phyloP scores from a whole-genome alignment of 2,888 invertebrate species.

The Lasioglossum oenotherae region DNA sequence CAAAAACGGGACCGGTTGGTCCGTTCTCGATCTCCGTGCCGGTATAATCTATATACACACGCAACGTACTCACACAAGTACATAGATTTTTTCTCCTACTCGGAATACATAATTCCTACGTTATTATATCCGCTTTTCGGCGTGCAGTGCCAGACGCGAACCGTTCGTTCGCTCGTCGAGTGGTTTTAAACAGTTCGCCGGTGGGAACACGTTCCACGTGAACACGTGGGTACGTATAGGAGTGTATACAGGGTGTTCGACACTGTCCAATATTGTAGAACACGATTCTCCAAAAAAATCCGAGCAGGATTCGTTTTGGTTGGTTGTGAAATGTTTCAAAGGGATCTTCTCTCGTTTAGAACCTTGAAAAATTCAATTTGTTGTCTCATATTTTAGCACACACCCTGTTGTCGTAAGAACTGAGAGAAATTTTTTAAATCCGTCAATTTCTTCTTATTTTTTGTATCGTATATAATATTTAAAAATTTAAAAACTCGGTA shows the following conservation, averaged over 20 bases:
- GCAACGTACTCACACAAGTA: not conserved
- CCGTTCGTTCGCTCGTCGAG: slow-evolving; percentile 63
- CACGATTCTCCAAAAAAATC: not conserved
- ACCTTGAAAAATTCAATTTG: no score
- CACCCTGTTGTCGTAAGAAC: no score
- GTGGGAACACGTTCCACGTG: slow-evolving; percentile 44
- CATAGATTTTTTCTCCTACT: slow-evolving; percentile 30
- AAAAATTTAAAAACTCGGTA: no score
- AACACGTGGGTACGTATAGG: slow-evolving; percentile 28
- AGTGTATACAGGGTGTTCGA: not conserved
- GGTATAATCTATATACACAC: not conserved
- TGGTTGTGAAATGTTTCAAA: not conserved
- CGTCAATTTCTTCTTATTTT: no score
- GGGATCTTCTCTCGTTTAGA: no score
- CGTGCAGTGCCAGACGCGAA: slow-evolving; percentile 49
- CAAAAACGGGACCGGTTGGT: slow-evolving; percentile 32
- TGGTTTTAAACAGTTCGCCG: slow-evolving; percentile 70
- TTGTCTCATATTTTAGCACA: no score
- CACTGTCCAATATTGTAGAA: not conserved
- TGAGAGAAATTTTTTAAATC: no score
- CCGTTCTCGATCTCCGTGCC: slow-evolving; percentile 35
- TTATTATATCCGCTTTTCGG: slow-evolving; percentile 73
- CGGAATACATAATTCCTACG: slow-evolving; percentile 66
- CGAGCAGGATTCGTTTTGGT: not conserved
- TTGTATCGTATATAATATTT: no score